Evolutionary conservation across 2,113 vertebrate species (phyloP), one percentile per base, ranked within the genome.

Genomic region (Otus sunia): DNA sequence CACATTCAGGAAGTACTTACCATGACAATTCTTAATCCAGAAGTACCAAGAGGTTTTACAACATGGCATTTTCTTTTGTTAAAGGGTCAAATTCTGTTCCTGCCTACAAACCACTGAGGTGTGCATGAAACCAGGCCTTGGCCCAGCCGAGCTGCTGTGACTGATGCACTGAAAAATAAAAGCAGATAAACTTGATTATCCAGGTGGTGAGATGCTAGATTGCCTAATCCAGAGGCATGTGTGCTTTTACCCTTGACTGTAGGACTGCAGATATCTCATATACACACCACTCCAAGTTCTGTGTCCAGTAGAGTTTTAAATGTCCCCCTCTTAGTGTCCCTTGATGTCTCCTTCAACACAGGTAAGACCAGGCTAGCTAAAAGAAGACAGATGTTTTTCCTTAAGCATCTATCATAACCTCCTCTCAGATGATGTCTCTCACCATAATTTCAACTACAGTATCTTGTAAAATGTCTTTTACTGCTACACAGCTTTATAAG

Each of bases 281-380:
- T 5, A 43, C 12, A 59, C n/a, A 49, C 15, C 37, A 64, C 4
- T 8, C 18, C 20, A 49, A 22, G 19, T 16, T 75, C 72, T 45
- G 14, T 15, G 20, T 25, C 66, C 59, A 68, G 55, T 30, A 45
- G 9, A 36, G 3, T 78, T 78, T 66, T 52, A 60, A 55, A 34
- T 11, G 15, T 17, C 30, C 37, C 63, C 19, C 12, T 75, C 2
- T 0, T 4, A 12, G 6, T 0, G 0, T 36, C 27, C 45, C 32
- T 58, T 8, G 0, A 15, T 47, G 30, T n/a, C 47, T 55, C 21
- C 27, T 58, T 55, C 50, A 60, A 50, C 63, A 41, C 1, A 1
- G 52, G 11, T 26, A 41, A 77, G 41, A 55, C 11, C 21, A 53
- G 25, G 27, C 29, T 32, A 62, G 50, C 20, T 63, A 56, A 71